Evolutionary conservation across 2,888 invertebrate genomes (phyloP), one percentile per base, ranked within the genome.

Genomic region (Fragum fragum): DNA sequence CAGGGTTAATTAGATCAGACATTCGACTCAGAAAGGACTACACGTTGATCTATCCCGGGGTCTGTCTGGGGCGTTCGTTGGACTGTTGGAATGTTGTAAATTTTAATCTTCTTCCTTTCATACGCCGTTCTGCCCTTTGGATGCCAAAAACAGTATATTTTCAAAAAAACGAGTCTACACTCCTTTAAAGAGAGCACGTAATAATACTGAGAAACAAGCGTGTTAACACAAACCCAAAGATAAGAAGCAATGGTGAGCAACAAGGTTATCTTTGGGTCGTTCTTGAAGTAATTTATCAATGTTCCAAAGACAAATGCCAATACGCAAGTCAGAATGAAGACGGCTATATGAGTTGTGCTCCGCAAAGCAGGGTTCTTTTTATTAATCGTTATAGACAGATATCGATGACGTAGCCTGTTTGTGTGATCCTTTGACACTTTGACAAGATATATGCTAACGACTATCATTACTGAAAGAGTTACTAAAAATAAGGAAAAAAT

Each of bases 171-270:
- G 16, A 61, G 29, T 23, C 61, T 9, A 29, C 61, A 61, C 23
- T 61, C 61, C 61, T 61, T 61, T n/a, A 61, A 16, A 16, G 28
- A 28, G n/a, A 61, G 14, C n/a, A 61, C 61, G 61, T 29, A 61
- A 16, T 61, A 28, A 61, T 61, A 61, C n/a, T 21, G 61, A 61
- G 29, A 61, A 11, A 29, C 28, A 18, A 28, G 6, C 61, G 61
- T 21, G 32, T 61, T 61, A 23, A 61, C 28, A 23, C 61, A 21
- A 6, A 29, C 28, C 14, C 11, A 26, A n/a, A 26, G 11, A 7
- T 28, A 61, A 1, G 28, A 28, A 16, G 28, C 9, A 1, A 61
- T 6, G 16, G 28, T 18, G 14, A 61, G 61, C 26, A 16, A 11
- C 9, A 21, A 1, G 1, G 1, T 1, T n/a, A 55, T 21, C 11